Evolutionary conservation across 2,888 invertebrate species (phyloP), one percentile per base, ranked within the genome.

Genomic region (Linnaemya vulpina): DNA sequence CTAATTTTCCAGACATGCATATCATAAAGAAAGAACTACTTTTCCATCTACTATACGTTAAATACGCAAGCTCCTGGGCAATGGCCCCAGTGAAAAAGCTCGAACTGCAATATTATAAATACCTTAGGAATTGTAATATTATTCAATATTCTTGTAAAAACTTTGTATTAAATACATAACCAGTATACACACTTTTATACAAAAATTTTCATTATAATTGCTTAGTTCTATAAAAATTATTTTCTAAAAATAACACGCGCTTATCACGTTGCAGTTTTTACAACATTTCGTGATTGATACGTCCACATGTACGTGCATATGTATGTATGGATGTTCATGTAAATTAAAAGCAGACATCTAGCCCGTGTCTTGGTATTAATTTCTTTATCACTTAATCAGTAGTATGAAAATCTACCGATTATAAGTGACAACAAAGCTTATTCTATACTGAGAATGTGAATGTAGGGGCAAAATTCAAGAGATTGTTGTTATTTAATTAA

Each of bases 241-340:
- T 71, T 83, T 51, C 76, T 83, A 83, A 77, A 83, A 65, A 58
- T 67, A 77, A 73, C 86, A 85, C 75, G 86, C 83, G 79, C 77
- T 85, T 86, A 86, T 86, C 86, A 86, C 86, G 86, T 75, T 80
- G 80, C 65, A 74, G 53, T 80, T 74, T 70, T 70, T 70, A 77
- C 46, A 75, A 58, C 70, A 71, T 70, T 83, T 65, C 86, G 86
- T 86, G 86, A 86, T 86, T 78, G 83, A 65, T 81, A 83, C 68
- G 67, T 76, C 20, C 20, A n/a, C 40, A 35, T n/a, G 1, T 20
- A 65, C 30, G 30, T 30, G 5, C 30, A 30, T 30, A 30, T n/a
- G n/a, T n/a, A n/a, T n/a, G n/a, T n/a, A n/a, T n/a, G 25, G 43
- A n/a, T 4, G 40, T 76, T 40, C 40, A 55, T 65, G 65, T 74